Conservation (phyloP, 2,113 vertebrate genomes). For the Aegotheles bennettii region DNA sequence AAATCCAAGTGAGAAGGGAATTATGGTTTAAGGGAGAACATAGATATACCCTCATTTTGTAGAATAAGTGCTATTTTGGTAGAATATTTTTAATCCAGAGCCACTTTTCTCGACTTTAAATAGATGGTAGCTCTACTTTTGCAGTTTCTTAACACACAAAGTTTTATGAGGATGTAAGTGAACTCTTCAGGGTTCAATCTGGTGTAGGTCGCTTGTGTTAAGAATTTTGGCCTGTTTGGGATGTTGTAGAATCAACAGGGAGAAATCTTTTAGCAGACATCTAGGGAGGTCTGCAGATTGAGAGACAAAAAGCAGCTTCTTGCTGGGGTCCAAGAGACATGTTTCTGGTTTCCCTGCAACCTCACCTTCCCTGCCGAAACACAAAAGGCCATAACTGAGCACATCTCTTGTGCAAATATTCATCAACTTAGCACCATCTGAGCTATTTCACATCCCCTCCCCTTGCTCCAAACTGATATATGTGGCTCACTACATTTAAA, state of each 20-base stretch:
- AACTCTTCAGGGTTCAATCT: neutral
- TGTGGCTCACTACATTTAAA: constrained; percentile 61
- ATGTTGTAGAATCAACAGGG: neutral
- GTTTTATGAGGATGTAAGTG: neutral
- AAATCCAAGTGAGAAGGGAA: neutral
- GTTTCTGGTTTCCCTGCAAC: neutral
- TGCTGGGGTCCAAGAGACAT: neutral
- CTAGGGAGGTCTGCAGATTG: neutral
- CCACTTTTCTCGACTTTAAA: neutral
- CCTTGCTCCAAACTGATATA: constrained; percentile 44
- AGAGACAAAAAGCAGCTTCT: neutral
- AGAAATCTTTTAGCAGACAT: neutral
- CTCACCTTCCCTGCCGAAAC: neutral
- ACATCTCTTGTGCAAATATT: constrained; percentile 1
- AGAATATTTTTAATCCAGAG: neutral
- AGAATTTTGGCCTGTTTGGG: neutral
- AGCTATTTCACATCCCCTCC: constrained; percentile 2
- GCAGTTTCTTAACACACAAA: accelerated
- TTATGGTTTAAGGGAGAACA: neutral
- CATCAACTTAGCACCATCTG: constrained; percentile 6
- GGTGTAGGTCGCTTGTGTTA: neutral
- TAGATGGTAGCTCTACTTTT: neutral
- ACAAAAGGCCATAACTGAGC: constrained; percentile 16
- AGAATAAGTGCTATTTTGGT: neutral
- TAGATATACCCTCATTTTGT: neutral